Evolutionary conservation across 2,113 vertebrate genomes (phyloP).

Genomic region (Hydropotes inermis): DNA sequence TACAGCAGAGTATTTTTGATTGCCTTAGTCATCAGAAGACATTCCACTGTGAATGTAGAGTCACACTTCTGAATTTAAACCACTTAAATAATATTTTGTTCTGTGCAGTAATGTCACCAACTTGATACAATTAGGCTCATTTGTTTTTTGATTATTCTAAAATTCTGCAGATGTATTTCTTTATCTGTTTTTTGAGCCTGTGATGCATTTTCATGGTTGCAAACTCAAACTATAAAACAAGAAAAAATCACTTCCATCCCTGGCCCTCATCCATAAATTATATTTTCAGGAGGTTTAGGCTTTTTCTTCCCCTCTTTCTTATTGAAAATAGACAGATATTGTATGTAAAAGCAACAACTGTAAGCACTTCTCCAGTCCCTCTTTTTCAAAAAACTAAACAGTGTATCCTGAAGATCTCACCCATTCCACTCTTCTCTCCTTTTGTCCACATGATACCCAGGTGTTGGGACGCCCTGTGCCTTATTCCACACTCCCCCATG

Average conservation of each 20-base stretch:
- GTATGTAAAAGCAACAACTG: too few species aligned
- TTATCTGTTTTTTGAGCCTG: neutral
- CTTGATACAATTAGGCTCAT: neutral
- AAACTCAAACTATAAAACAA: neutral
- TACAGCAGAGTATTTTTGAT: too few species aligned
- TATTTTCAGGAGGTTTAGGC: too few species aligned
- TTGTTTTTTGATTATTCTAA: neutral
- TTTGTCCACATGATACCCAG: neutral
- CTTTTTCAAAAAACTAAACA: too few species aligned
- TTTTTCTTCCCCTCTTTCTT: neutral
- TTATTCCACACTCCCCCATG: neutral
- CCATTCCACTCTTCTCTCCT: neutral
- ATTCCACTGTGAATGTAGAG: neutral
- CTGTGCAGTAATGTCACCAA: neutral
- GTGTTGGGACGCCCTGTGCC: accelerated
- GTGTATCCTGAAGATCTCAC: neutral
- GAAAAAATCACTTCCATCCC: neutral
- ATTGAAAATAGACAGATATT: too few species aligned
- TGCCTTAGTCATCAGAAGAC: neutral
- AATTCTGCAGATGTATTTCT: neutral
- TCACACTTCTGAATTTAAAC: neutral
- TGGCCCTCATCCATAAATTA: neutral
- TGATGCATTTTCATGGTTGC: neutral
- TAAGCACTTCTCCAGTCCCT: too few species aligned
- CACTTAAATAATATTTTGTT: neutral